Base-by-base conservation (phyloP, 2,113 vertebrate species). In the Loxodonta africana region DNA sequence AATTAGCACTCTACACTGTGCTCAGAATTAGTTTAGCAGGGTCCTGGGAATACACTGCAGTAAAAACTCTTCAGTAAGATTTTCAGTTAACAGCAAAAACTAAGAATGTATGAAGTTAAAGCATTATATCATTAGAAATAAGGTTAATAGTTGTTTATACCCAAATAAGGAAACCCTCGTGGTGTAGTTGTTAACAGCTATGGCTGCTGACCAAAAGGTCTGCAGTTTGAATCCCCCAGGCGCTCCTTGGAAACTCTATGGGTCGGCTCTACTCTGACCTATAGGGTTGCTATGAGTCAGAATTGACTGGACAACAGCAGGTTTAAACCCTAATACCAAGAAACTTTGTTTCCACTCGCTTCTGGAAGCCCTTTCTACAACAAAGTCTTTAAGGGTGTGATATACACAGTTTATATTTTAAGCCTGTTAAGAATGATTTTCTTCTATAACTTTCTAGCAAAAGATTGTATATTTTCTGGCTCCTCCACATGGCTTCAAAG, bases 1-100 rank as follows among this genome's bases (percentile, higher is more conserved):
- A 96, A 96, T 53, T 6, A 88, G 73, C 20, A 93, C 44, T 88
- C 91, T 37, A 82, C 2, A 46, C 3, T 4, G 71, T 6, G 25
- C 44, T 96, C 73, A 28, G 28, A 89, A 41, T 82, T 87, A 21
- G 33, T 94, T 89, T 81, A 80, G 89, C 93, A 53, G 62, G 76
- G 88, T 91, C 83, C 48, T 65, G 30, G 37, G 93, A 91, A 8
- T 91, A 51, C 26, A 53, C 1, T 17, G 67, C 9, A 89, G 51
- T 86, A 95, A 92, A 91, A 25, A 86, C 30, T 91, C 63, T 91
- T 87, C 74, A 86, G 8, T 80, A 89, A 80, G 41, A 88, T 67
- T 63, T 96, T 96, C 65, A 81, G 69, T 76, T 87, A 85, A 88
- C 7, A 95, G 80, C 81, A 95, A 57, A 87, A 95, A 81, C 81